Base-by-base conservation (phyloP, 2,888 invertebrate genomes). In the Drosophila mulleri region DNA sequence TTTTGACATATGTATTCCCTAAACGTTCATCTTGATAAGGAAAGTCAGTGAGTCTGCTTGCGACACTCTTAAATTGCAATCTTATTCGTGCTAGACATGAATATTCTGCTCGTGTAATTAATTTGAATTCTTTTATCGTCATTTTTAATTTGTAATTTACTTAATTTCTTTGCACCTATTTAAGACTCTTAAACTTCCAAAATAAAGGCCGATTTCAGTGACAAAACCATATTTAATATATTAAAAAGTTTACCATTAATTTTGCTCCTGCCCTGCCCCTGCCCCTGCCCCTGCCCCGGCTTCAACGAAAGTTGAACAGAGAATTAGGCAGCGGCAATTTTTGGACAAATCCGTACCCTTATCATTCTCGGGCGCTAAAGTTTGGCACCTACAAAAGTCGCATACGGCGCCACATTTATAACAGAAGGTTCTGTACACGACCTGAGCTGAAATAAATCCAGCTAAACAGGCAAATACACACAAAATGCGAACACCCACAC, bases 401-500 rank as follows among this genome's bases (percentile, higher is more conserved):
- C 80, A 77, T 37, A 29, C 45, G 75, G 65, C 42, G 70, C 70
- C 69, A 58, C 18, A 48, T 47, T 65, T 66, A 47, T 66, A 66
- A 69, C 62, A 69, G 29, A 29, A 60, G 75, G 45, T 58, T 79
- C 57, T 53, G 60, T 63, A 50, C 68, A 60, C 62, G 59, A 59
- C 61, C 61, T 74, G 62, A 65, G 64, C 58, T 61, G 54, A 67
- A 67, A 80, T 75, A 59, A 80, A 71, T 64, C 58, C 76, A 71
- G 66, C 63, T 42, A 59, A 76, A 67, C 57, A 64, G 57, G 14
- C 48, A 61, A 74, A 66, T 58, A 61, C n/a, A 61, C n/a, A 63
- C 63, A 74, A 60, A 64, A 52, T 58, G 44, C 14, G 14, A n/a
- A 18, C 20, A 53, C 62, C 23, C 35, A 41, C 47, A 41, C 37